A percentile compares a stretch with the other conserved stretches of the same genome.
phyloP scores from a whole-genome alignment of 2,797 vertebrate species.

The Hemibagrus guttatus region DNA sequence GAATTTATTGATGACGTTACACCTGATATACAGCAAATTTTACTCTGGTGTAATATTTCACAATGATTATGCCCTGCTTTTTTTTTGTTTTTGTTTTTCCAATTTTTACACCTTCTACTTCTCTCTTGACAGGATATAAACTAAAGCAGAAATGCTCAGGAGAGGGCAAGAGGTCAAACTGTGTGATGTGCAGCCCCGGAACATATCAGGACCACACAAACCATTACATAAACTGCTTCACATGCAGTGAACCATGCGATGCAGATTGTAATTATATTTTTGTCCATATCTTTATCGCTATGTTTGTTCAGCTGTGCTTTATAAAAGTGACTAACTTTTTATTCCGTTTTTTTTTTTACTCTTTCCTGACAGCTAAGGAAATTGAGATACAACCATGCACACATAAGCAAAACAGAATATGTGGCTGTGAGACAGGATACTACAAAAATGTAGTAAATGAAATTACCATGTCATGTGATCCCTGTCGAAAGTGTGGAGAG shows the following conservation, averaged over 20 bases:
- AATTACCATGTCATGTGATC: slow-evolving; percentile 29
- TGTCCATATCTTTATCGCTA: neutral
- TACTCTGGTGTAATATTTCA: neutral
- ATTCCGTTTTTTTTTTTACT: neutral
- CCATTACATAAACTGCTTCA: slow-evolving; percentile 36
- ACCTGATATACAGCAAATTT: neutral
- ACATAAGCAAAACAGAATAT: slow-evolving; percentile 7
- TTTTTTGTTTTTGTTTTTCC: too few relatives aligned
- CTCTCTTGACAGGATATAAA: slow-evolving; percentile 66
- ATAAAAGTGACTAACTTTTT: neutral
- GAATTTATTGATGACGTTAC: neutral
- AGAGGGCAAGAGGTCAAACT: slow-evolving; percentile 18
- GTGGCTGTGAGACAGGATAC: slow-evolving; percentile 60
- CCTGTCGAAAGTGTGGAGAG: slow-evolving; percentile 49
- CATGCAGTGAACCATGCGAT: neutral
- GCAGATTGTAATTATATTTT: slow-evolving; percentile 55
- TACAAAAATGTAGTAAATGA: slow-evolving; percentile 13
- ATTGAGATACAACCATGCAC: neutral
- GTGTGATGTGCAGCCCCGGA: slow-evolving; percentile 23
- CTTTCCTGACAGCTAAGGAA: slow-evolving; percentile 25
- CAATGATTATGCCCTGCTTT: neutral
- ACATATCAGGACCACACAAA: slow-evolving; percentile 60
- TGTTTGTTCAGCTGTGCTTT: neutral
- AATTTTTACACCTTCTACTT: neutral
- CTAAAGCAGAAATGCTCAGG: slow-evolving; percentile 51